phyloP scores from a whole-genome alignment of 2,888 invertebrate genomes.

The Nipponacmea schrenckii region DNA sequence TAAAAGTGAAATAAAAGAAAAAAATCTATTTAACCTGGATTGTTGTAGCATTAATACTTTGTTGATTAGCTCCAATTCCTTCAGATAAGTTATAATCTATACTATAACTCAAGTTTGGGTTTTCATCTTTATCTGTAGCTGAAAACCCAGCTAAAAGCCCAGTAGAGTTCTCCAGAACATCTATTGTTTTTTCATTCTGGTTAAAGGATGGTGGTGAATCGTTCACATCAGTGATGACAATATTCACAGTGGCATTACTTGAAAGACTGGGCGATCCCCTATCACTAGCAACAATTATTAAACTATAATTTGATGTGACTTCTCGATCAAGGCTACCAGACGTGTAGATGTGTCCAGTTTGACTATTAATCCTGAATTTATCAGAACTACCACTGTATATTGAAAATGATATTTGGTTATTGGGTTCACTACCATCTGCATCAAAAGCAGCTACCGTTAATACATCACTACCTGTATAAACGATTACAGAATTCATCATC shows the following conservation, averaged over 20 bases:
- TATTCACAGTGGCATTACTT: conserved; percentile 6
- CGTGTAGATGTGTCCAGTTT: conserved; percentile 25
- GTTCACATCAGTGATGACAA: conserved; percentile 20
- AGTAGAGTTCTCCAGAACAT: not conserved
- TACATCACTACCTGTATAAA: not conserved
- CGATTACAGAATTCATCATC: no score
- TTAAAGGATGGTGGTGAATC: conserved; percentile 13
- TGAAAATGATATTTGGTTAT: conserved; percentile 12
- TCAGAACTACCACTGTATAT: conserved; percentile 16
- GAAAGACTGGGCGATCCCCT: conserved; percentile 15
- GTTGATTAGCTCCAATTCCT: not conserved
- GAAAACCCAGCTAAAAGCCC: not conserved
- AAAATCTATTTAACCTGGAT: conserved; percentile 5
- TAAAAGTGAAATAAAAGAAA: no score
- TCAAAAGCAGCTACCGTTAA: conserved; percentile 8
- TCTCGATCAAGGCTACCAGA: conserved; percentile 31
- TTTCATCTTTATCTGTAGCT: conserved; percentile 9
- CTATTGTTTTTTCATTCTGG: not conserved
- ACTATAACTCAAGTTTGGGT: not conserved
- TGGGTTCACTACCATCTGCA: conserved; percentile 10
- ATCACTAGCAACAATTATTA: conserved; percentile 33
- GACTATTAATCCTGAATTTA: conserved; percentile 29
- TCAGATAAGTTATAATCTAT: not conserved
- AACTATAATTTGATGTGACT: conserved; percentile 16
- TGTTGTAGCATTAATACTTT: not conserved